Base-by-base conservation (phyloP, 2,113 vertebrate genomes). In the Xerus inauris region DNA sequence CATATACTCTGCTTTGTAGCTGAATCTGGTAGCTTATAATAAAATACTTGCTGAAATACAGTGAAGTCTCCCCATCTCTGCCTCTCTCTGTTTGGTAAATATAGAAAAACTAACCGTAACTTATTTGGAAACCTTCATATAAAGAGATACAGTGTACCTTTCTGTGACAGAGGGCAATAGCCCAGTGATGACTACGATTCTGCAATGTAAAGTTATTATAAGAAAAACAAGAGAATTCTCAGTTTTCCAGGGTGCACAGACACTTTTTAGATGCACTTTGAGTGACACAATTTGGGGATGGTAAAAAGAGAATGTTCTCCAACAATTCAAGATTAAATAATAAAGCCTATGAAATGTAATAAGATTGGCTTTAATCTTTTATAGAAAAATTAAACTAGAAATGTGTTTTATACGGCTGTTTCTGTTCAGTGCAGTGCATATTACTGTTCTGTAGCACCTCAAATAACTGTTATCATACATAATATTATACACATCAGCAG, bases 301-400 rank as follows among this genome's bases (percentile, higher is more conserved):
- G 2, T 76, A 65, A 24, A 79, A 57, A 87, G n/a, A 64, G 32
- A 84, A 47, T 65, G 86, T 10, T 45, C 9, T 22, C 20, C 38
- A 7, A 40, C 67, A 81, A 87, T 80, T 94, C 22, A 84, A 6
- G 49, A 62, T 81, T 91, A 54, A 54, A 73, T 87, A 69, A 13
- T 76, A 57, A 76, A 20, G 32, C 19, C 59, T 84, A 16, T 51
- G 26, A 91, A 79, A 65, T 65, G 6, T 47, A 81, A 75, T 12
- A 84, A 77, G 22, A 75, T 82, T 86, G 26, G 35, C 24, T 84
- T 72, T 85, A 93, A 64, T 54, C 45, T 80, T 95, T 94, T 77
- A 42, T n/a, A 85, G 30, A 69, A 94, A 83, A 94, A 38, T 81
- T 85, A 94, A 91, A 84, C 45, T 84, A 9, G 10, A 9, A 89